Percentiles rank a stretch among this genome's conserved stretches.
These are phyloP conservation scores for Stomatorhinus walkeri DNA, from an alignment of 2,797 vertebrate species.

Conservation along the genomic window DNA sequence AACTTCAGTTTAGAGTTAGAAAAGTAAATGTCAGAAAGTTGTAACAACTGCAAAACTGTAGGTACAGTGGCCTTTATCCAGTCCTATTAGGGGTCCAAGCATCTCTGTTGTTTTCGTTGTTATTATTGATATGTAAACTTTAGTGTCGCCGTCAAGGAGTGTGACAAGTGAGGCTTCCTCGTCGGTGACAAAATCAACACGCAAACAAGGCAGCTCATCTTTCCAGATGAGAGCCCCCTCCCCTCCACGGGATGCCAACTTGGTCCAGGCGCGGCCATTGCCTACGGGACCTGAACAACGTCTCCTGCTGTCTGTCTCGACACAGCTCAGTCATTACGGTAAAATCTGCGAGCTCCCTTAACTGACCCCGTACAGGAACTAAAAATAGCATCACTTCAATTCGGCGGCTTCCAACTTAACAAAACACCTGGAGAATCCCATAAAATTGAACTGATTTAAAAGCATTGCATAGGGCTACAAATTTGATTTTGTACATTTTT, in stretches of 20 bases:
- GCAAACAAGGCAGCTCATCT: neutral
- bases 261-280: conserved; percentile 3
- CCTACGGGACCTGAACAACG: conserved; percentile 1
- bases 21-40: neutral
- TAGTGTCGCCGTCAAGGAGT: neutral
- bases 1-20: neutral
- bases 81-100: neutral
- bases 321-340: neutral
- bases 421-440: neutral
- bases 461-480: neutral
- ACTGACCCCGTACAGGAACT: neutral
- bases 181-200: conserved; percentile 1
- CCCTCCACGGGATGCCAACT: neutral
- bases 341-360: neutral
- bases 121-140: neutral
- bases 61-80: neutral
- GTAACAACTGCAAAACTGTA: neutral
- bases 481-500: neutral
- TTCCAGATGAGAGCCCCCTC: neutral
- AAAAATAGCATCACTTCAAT: neutral
- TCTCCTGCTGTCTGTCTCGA: neutral
- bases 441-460: neutral
- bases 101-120: neutral
- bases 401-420: neutral
- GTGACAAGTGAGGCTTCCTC: neutral